phyloP scores from a whole-genome alignment of 2,888 invertebrate species.

The Tridacna crocea region DNA sequence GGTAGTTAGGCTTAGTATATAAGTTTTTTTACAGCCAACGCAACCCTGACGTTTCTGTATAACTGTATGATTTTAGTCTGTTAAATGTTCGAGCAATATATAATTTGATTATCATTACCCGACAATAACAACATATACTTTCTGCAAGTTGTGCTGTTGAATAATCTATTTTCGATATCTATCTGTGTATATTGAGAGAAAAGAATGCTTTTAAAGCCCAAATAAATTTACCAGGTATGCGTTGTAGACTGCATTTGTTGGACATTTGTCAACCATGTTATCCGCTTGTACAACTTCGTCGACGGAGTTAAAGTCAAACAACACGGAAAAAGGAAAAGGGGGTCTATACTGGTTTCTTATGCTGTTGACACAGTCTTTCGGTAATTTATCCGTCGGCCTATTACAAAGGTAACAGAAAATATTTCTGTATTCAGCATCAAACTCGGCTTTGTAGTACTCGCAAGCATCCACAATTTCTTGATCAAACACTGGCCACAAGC shows the following conservation, averaged over 20 bases:
- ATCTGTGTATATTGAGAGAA: no score
- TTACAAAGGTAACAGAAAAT: conserved; percentile 8
- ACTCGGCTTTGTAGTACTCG: conserved; percentile 3
- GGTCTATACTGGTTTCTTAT: no score
- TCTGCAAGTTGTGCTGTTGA: no score
- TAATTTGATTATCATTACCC: no score
- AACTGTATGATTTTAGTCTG: no score
- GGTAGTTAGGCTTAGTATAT: no score
- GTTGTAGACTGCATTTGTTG: conserved; percentile 1
- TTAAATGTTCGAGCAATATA: no score
- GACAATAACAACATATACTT: no score
- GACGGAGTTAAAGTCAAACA: conserved; percentile 12
- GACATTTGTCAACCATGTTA: background rate
- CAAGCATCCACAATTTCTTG: background rate
- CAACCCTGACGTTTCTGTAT: no score
- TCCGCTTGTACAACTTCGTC: background rate
- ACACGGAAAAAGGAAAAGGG: background rate
- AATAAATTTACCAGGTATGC: background rate
- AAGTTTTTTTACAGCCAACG: no score
- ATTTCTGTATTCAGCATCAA: background rate
- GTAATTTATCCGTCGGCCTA: background rate
- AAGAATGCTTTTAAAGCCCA: no score
- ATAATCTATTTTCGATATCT: no score
- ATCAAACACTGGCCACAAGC: background rate
- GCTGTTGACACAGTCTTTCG: background rate